These are phyloP conservation scores for Apodemia zela DNA, from an alignment of 2,888 invertebrate species.

Conservation along the genomic window DNA sequence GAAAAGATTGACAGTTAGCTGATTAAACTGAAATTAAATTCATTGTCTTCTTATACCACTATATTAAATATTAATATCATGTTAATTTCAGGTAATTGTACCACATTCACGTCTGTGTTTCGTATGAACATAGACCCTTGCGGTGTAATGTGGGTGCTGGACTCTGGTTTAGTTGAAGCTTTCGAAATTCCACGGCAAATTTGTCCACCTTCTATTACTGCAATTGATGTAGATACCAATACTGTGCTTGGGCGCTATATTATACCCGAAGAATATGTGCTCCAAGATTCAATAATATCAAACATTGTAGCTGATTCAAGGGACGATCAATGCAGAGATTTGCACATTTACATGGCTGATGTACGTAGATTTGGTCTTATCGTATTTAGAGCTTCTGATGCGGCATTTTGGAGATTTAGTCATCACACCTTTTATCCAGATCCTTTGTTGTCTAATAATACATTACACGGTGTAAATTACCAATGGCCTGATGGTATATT, in stretches of 20 bases:
- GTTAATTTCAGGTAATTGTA: constrained; percentile 60
- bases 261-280: constrained; percentile 83
- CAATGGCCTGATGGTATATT: constrained; percentile 92
- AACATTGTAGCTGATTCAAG: constrained; percentile 85
- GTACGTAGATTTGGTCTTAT: constrained; percentile 84
- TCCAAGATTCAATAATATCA: constrained; percentile 84
- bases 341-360: constrained; percentile 85
- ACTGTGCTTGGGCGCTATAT: constrained; percentile 81
- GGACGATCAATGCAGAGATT: constrained; percentile 80
- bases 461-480: constrained; percentile 86
- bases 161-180: constrained; percentile 88
- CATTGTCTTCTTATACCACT: too few relatives aligned
- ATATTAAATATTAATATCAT: background rate
- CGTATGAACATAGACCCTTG: constrained; percentile 89
- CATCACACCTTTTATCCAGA: constrained; percentile 87
- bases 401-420: constrained; percentile 83
- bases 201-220: constrained; percentile 86
- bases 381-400: constrained; percentile 81
- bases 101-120: constrained; percentile 87
- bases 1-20: too few relatives aligned
- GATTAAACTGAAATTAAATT: background rate
- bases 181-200: constrained; percentile 83
- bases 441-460: constrained; percentile 86
- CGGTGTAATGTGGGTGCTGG: constrained; percentile 88
- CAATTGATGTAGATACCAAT: constrained; percentile 86